phyloP scores from a whole-genome alignment of 2,113 vertebrate genomes.

The Brachypodius melanocephalos region DNA sequence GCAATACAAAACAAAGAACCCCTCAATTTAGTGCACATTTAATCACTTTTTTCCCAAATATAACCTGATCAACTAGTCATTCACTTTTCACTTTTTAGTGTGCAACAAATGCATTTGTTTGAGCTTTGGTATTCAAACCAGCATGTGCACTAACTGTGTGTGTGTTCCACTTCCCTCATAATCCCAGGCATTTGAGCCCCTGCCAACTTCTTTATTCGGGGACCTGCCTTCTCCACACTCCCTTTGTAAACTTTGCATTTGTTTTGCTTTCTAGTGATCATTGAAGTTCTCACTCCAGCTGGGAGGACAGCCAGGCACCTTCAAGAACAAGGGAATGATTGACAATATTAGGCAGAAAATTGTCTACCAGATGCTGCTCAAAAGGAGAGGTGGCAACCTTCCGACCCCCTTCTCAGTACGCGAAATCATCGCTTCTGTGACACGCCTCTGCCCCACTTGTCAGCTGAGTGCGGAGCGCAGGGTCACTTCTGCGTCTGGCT shows the following conservation, averaged over 20 bases:
- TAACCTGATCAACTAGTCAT: neutral
- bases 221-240: slow-evolving; percentile 52
- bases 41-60: neutral
- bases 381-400: slow-evolving; percentile 55
- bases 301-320: slow-evolving; percentile 59
- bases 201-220: slow-evolving; percentile 38
- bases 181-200: slow-evolving; percentile 29
- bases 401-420: neutral
- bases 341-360: slow-evolving; percentile 63
- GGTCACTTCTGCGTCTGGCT: neutral
- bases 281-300: slow-evolving; percentile 61
- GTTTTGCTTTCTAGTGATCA: slow-evolving; percentile 45
- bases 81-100: neutral
- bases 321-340: slow-evolving; percentile 53
- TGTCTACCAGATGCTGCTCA: slow-evolving; percentile 55
- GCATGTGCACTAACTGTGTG: neutral
- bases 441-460: slow-evolving; percentile 1
- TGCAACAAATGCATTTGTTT: neutral
- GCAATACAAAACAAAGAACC: neutral
- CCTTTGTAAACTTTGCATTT: slow-evolving; percentile 53
- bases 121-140: neutral
- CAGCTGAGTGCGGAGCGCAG: neutral
- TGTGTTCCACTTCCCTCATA: slow-evolving; percentile 19
- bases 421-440: neutral
- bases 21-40: neutral